Conservation (phyloP, 2,888 invertebrate species). For the Suillia variegata region DNA sequence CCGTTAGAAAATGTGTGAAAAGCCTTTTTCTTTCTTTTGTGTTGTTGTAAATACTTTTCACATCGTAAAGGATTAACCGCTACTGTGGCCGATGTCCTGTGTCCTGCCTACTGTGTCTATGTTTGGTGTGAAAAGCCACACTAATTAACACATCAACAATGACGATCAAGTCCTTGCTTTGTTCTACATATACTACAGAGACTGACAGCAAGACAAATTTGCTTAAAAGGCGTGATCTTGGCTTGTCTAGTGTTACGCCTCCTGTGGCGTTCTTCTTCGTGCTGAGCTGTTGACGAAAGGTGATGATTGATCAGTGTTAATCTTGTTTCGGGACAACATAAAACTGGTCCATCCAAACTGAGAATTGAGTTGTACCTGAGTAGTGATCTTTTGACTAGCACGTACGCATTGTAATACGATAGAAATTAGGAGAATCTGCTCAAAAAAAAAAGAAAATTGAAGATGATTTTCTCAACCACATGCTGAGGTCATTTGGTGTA, state of each 20-base stretch:
- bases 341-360: not conserved
- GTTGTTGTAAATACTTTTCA: too few relatives aligned
- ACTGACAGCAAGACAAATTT: slow-evolving; percentile 31
- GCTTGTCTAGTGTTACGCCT: slow-evolving; percentile 51
- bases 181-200: too few relatives aligned
- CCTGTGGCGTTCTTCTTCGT: slow-evolving; percentile 44
- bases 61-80: too few relatives aligned
- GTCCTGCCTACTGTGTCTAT: not conserved
- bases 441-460: too few relatives aligned
- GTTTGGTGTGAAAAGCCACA: not conserved
- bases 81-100: too few relatives aligned
- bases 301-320: slow-evolving; percentile 47
- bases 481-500: slow-evolving; percentile 37
- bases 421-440: too few relatives aligned
- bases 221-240: slow-evolving; percentile 50
- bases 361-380: too few relatives aligned
- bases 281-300: slow-evolving; percentile 29
- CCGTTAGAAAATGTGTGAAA: too few relatives aligned
- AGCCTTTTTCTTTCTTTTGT: too few relatives aligned
- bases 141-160: slow-evolving; percentile 52
- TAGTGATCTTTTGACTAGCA: not conserved
- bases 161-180: slow-evolving; percentile 28
- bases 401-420: not conserved
- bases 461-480: slow-evolving; percentile 36
- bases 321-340: slow-evolving; percentile 2